These are phyloP conservation scores for Drosophila carrolli DNA, from an alignment of 1,140 invertebrate species.

Conservation along the genomic window DNA sequence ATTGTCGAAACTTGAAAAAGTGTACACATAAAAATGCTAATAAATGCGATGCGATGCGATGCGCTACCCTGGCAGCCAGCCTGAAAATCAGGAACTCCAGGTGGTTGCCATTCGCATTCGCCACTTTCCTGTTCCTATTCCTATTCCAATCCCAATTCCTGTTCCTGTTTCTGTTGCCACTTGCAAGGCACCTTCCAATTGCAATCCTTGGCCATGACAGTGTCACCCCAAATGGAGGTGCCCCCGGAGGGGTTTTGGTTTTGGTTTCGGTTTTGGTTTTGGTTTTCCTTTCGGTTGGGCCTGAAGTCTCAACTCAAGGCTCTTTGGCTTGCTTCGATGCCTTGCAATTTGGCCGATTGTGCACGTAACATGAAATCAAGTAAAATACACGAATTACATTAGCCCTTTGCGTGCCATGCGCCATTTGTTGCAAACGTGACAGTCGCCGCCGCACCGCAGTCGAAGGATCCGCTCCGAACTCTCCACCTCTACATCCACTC, in stretches of 20 bases:
- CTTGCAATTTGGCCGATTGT: conserved; percentile 75
- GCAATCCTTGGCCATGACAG: conserved; percentile 46
- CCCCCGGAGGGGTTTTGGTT: not conserved
- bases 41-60: conserved; percentile 53
- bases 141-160: not conserved
- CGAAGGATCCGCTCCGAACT: conserved; percentile 2
- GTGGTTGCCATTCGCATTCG: conserved; percentile 2
- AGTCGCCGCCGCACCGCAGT: conserved; percentile 32
- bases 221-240: conserved; percentile 21
- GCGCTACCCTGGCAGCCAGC: not conserved
- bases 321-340: conserved; percentile 43
- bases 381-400: conserved; percentile 83
- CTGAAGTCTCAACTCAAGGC: conserved; percentile 2
- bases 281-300: not conserved
- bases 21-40: conserved; percentile 68
- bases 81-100: not conserved
- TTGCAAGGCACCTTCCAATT: conserved; percentile 30
- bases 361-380: conserved; percentile 81
- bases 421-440: conserved; percentile 82
- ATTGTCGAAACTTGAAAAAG: conserved; percentile 51
- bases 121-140: not conserved
- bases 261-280: not conserved
- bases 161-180: conserved; percentile 4
- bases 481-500: not conserved
- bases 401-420: conserved; percentile 81